These are phyloP conservation scores for Tipula unca DNA, from an alignment of 2,888 invertebrate species.

Conservation along the genomic window DNA sequence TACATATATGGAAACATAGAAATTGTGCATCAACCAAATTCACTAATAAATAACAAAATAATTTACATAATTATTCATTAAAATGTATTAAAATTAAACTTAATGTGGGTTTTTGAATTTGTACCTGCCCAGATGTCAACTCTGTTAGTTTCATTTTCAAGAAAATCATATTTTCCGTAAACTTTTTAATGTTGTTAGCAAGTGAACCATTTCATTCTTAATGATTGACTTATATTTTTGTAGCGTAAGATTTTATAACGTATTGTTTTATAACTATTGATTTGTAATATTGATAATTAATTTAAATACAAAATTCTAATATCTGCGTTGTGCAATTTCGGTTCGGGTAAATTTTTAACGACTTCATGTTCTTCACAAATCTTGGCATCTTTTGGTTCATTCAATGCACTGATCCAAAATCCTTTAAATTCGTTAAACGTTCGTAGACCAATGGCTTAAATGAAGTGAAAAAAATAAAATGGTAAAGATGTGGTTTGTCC, in stretches of 20 bases:
- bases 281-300: background rate
- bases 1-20: too few species aligned
- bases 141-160: background rate
- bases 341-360: background rate
- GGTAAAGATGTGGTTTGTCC: background rate
- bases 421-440: background rate
- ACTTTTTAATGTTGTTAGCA: background rate
- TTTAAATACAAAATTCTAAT: background rate
- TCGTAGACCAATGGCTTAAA: background rate
- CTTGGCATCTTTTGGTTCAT: background rate
- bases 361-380: background rate
- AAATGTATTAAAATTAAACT: background rate
- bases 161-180: background rate
- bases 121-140: background rate
- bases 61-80: too few species aligned
- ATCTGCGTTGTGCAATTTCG: background rate
- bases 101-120: background rate
- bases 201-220: background rate
- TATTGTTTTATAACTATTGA: background rate
- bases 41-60: too few species aligned
- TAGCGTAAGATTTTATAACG: background rate
- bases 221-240: background rate
- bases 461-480: background rate
- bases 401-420: background rate
- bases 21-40: too few species aligned